Conservation (phyloP, 2,113 vertebrate species). For the Takifugu flavidus region DNA sequence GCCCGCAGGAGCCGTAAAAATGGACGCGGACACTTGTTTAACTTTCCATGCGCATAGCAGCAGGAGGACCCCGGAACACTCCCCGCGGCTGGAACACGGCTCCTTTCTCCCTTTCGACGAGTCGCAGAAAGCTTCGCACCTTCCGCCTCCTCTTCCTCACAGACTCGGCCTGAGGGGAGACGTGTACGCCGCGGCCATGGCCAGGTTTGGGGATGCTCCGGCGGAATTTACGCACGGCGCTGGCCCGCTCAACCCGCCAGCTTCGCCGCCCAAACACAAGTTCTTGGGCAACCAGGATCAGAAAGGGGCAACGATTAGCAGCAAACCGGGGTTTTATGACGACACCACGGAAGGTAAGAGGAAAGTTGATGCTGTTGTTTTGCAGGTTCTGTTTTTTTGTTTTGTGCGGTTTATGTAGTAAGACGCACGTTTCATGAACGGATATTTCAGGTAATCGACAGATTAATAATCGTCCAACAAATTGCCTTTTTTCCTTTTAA, state of each 20-base stretch:
- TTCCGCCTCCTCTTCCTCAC: conserved; percentile 55
- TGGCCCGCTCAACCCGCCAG: conserved; percentile 54
- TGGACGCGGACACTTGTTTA: conserved; percentile 82
- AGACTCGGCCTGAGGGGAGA: conserved; percentile 72
- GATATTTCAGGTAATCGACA: no score
- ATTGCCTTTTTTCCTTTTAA: no score
- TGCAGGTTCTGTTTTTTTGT: neutral
- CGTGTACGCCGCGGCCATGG: conserved; percentile 62
- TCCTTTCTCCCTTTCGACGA: conserved; percentile 70
- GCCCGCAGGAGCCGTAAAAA: conserved; percentile 59
- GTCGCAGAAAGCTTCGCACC: conserved; percentile 67
- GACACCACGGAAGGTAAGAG: conserved; percentile 66
- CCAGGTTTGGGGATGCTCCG: conserved; percentile 58
- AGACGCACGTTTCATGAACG: neutral
- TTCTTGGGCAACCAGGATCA: conserved; percentile 75
- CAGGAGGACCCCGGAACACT: conserved; percentile 66
- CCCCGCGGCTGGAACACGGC: conserved; percentile 69
- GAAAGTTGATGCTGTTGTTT: neutral
- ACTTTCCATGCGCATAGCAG: conserved; percentile 73
- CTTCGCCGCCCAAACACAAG: conserved; percentile 76
- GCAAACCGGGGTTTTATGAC: conserved; percentile 76
- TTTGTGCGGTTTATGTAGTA: neutral
- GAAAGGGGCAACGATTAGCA: conserved; percentile 60
- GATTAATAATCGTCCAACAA: neutral
- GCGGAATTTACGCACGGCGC: conserved; percentile 72